Conservation (phyloP, 2,113 vertebrate genomes). For the Pangasianodon hypophthalmus region DNA sequence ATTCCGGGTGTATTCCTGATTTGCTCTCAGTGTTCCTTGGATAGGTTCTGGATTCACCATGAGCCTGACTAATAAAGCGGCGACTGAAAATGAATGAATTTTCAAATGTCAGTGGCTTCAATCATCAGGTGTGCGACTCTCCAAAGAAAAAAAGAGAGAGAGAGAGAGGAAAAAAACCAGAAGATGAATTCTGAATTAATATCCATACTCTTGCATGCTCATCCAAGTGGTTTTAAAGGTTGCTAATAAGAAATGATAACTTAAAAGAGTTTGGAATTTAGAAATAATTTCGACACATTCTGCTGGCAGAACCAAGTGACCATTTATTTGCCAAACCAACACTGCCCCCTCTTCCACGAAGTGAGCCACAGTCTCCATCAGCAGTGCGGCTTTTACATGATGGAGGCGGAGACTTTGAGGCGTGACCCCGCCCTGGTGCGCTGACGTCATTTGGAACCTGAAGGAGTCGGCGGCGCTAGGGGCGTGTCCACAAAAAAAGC, state of each 20-base stretch:
- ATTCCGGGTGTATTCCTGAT: background rate
- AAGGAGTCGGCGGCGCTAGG: slow-evolving; percentile 74
- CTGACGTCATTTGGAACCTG: slow-evolving; percentile 72
- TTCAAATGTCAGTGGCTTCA: background rate
- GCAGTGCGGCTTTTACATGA: slow-evolving; percentile 80
- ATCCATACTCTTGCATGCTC: background rate
- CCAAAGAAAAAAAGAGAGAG: background rate
- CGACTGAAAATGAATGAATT: background rate
- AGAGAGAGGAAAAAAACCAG: background rate
- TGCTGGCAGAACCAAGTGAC: slow-evolving; percentile 32
- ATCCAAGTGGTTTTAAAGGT: background rate
- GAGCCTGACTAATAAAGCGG: background rate
- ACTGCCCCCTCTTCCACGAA: slow-evolving; percentile 73
- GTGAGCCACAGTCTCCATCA: slow-evolving; percentile 63
- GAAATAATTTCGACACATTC: slow-evolving; percentile 36
- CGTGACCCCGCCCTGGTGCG: slow-evolving; percentile 69
- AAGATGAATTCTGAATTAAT: background rate
- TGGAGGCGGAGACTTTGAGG: slow-evolving; percentile 68
- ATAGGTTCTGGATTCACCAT: background rate
- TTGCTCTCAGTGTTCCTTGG: too few species aligned
- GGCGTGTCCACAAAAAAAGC: slow-evolving; percentile 38
- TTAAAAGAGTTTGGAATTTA: background rate
- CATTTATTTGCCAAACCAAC: slow-evolving; percentile 70
- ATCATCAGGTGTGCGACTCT: background rate
- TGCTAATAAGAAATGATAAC: background rate